Evolutionary conservation across 2,888 invertebrate genomes (phyloP).

Genomic region (Orthosia gothica): DNA sequence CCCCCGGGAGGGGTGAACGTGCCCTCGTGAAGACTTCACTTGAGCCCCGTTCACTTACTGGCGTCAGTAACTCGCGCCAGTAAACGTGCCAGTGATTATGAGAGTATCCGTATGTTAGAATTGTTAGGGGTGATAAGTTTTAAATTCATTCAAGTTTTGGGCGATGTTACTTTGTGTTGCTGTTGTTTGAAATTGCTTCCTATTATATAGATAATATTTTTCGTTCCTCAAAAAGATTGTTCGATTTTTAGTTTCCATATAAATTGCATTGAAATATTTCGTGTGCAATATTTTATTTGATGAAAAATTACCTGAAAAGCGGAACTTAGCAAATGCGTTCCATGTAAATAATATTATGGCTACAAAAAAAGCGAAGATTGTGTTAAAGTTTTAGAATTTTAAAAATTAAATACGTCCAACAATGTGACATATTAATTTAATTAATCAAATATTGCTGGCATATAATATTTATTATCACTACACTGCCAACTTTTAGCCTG

Average conservation of each 20-base stretch:
- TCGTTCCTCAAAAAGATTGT: neutral
- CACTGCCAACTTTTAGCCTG: accelerated
- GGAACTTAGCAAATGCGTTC: no score
- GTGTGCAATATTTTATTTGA: neutral
- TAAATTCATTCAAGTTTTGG: neutral
- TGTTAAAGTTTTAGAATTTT: neutral
- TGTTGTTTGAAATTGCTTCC: neutral
- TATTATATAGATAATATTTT: neutral
- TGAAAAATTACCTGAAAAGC: neutral
- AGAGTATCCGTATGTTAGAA: neutral
- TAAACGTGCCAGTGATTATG: constrained; percentile 28
- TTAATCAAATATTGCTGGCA: neutral
- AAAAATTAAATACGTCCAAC: neutral
- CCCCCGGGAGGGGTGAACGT: constrained; percentile 78
- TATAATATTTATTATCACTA: neutral
- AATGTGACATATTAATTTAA: neutral
- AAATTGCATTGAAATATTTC: neutral
- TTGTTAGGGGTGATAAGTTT: neutral
- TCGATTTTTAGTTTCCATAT: neutral
- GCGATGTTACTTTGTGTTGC: neutral
- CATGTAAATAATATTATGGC: no score
- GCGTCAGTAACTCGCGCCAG: constrained; percentile 53
- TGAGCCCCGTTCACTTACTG: constrained; percentile 76
- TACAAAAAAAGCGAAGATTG: neutral
- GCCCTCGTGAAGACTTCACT: constrained; percentile 79